Conservation (phyloP, 2,888 invertebrate genomes). For the Morinoia aosen region DNA sequence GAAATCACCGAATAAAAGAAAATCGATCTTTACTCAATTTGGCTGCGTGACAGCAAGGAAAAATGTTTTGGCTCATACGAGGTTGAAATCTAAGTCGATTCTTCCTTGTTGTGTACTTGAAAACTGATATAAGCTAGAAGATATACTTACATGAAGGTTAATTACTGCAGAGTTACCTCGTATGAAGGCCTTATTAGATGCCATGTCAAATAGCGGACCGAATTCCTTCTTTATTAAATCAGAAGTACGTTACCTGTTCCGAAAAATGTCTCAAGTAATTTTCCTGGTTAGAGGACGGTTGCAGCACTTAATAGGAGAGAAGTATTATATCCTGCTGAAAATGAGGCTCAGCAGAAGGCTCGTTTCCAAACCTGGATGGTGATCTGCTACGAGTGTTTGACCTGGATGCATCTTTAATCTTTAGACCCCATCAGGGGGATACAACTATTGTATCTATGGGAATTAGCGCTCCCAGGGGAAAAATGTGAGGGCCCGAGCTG, state of each 20-base stretch:
- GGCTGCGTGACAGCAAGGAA: neutral
- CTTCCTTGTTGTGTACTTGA: neutral
- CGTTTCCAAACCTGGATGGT: neutral
- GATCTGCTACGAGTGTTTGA: neutral
- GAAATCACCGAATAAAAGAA: neutral
- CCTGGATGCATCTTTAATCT: neutral
- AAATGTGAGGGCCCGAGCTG: too few species aligned
- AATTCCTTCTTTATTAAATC: too few species aligned
- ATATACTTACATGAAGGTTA: neutral
- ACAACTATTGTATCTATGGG: too few species aligned
- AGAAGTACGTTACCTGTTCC: too few species aligned
- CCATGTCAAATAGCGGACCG: too few species aligned
- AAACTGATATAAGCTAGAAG: neutral
- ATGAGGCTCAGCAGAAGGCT: neutral
- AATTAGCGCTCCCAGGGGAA: too few species aligned
- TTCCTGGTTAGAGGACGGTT: too few species aligned
- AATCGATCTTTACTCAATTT: neutral
- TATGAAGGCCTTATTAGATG: too few species aligned
- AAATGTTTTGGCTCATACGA: neutral
- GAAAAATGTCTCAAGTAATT: too few species aligned
- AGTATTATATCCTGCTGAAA: neutral
- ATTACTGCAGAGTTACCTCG: neutral
- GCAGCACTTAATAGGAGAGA: too few species aligned
- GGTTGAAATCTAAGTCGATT: neutral
- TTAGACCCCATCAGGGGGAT: too few species aligned